Evolutionary conservation across 2,113 vertebrate genomes (phyloP).

Genomic region (Spea bombifrons): DNA sequence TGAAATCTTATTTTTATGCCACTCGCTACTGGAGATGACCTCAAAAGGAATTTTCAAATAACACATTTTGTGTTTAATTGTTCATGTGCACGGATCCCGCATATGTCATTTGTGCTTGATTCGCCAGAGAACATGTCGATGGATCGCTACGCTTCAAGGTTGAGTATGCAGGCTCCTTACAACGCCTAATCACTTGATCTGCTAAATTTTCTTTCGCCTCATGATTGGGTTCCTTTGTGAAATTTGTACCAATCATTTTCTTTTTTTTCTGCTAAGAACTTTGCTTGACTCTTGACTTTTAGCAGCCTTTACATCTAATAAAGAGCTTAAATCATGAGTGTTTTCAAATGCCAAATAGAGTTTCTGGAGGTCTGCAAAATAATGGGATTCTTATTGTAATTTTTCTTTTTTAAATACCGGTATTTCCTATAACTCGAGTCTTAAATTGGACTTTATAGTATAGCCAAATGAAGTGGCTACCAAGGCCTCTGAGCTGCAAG

Average conservation of each 20-base stretch:
- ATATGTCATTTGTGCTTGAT: neutral
- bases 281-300: constrained; percentile 37
- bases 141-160: constrained; percentile 15
- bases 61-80: too few species aligned
- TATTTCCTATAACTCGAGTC: too few species aligned
- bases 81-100: neutral
- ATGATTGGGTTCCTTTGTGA: neutral
- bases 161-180: neutral
- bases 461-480: too few species aligned
- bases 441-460: too few species aligned
- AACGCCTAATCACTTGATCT: neutral
- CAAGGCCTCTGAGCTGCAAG: too few species aligned
- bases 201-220: constrained; percentile 3
- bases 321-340: neutral
- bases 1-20: too few species aligned
- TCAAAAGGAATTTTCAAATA: too few species aligned
- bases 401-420: neutral
- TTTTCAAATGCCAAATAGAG: neutral
- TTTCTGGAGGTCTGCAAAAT: constrained; percentile 21
- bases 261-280: constrained; percentile 12
- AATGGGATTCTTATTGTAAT: neutral
- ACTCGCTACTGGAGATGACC: too few species aligned
- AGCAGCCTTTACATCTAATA: constrained; percentile 40
- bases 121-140: neutral
- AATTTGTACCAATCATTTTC: neutral